Conservation (phyloP, 2,888 invertebrate genomes). For the Empis livida region DNA sequence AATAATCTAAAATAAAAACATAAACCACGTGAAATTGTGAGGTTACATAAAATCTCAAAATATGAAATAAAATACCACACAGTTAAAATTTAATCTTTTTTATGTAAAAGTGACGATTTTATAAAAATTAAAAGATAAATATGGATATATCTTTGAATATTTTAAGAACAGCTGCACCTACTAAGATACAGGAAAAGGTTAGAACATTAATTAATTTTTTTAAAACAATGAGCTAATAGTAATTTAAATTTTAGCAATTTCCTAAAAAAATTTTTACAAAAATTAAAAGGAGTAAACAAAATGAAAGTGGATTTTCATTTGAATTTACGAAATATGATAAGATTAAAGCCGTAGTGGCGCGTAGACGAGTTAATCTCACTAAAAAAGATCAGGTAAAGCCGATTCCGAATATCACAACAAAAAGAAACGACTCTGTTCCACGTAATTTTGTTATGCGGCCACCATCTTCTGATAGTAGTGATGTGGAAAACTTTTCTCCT, state of each 20-base stretch:
- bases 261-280: neutral
- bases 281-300: neutral
- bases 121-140: neutral
- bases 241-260: too few relatives aligned
- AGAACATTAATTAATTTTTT: too few relatives aligned
- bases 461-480: neutral
- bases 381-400: conserved; percentile 4
- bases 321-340: conserved; percentile 23
- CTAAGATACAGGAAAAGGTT: neutral
- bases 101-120: too few relatives aligned
- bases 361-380: conserved; percentile 16
- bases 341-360: conserved; percentile 29
- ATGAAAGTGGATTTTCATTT: conserved; percentile 19
- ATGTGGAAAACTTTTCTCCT: neutral
- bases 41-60: too few relatives aligned
- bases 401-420: neutral
- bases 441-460: conserved; percentile 6
- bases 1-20: too few relatives aligned
- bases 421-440: neutral
- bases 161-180: neutral
- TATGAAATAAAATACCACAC: too few relatives aligned
- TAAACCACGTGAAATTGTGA: too few relatives aligned
- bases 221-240: too few relatives aligned
- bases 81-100: too few relatives aligned
- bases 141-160: conserved; percentile 8